Percentiles rank a stretch among this genome's conserved stretches.
phyloP scores from a whole-genome alignment of 2,113 vertebrate species.

The Clarias batrachus region DNA sequence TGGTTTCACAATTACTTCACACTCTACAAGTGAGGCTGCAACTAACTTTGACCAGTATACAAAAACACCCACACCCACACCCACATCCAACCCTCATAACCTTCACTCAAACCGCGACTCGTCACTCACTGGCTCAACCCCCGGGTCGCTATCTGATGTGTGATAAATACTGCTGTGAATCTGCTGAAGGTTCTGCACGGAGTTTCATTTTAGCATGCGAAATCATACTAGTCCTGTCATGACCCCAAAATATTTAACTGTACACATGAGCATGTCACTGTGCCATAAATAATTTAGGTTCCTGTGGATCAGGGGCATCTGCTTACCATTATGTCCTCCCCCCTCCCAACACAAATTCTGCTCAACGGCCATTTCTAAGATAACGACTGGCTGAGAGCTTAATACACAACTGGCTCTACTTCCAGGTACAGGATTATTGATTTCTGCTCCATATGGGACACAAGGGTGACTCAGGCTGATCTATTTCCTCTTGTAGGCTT shows the following conservation, averaged over 20 bases:
- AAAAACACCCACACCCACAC: not conserved
- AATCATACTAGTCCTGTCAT: not conserved
- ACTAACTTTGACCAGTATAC: not conserved
- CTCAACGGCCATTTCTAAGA: slow-evolving; percentile 5
- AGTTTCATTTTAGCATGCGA: not conserved
- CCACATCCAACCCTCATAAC: not conserved
- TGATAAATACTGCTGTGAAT: not conserved
- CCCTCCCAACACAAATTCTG: not conserved
- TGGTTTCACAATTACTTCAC: not conserved
- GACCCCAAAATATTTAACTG: slow-evolving; percentile 1
- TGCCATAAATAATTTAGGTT: slow-evolving; percentile 17
- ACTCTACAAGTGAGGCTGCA: not conserved
- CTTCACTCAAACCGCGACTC: not conserved
- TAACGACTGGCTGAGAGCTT: slow-evolving; percentile 12
- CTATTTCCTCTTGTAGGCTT: slow-evolving; percentile 17
- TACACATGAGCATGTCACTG: not conserved
- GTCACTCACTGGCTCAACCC: not conserved
- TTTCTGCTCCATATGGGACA: slow-evolving; percentile 26
- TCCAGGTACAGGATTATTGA: slow-evolving; percentile 48
- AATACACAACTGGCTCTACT: slow-evolving; percentile 26
- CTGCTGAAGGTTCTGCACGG: not conserved
- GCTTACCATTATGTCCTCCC: slow-evolving; percentile 8
- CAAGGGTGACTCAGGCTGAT: slow-evolving; percentile 20
- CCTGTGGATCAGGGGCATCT: slow-evolving; percentile 20
- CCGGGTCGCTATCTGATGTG: not conserved